phyloP scores from a whole-genome alignment of 2,797 vertebrate species.

The Sparidentex hasta region DNA sequence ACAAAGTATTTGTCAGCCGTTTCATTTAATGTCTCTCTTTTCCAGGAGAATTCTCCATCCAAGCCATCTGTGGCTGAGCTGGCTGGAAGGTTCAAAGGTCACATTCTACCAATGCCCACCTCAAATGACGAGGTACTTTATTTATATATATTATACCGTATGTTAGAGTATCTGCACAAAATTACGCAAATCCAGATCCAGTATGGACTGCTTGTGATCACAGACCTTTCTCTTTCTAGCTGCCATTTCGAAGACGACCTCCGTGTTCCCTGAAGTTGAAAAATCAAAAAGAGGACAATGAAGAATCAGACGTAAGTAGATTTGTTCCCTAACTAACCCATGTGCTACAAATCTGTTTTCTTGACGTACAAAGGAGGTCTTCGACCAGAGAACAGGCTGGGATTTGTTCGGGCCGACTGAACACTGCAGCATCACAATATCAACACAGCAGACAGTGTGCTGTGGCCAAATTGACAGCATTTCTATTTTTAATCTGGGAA shows the following conservation, averaged over 20 bases:
- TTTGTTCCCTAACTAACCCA: background rate
- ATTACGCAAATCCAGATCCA: background rate
- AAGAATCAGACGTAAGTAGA: constrained; percentile 70
- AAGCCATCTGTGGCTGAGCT: constrained; percentile 92
- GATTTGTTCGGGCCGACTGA: constrained; percentile 14
- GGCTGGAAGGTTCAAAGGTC: constrained; percentile 92
- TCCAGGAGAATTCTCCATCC: constrained; percentile 82
- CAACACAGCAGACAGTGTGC: background rate
- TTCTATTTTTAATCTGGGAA: background rate
- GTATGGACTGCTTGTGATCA: background rate
- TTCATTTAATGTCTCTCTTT: constrained; percentile 18
- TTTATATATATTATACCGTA: background rate
- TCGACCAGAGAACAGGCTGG: background rate
- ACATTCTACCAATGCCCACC: constrained; percentile 77
- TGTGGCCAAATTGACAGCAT: background rate
- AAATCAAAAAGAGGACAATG: constrained; percentile 55
- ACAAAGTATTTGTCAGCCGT: background rate
- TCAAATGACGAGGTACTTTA: constrained; percentile 85
- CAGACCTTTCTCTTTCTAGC: constrained; percentile 50
- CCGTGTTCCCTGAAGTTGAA: constrained; percentile 75
- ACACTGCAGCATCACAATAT: constrained; percentile 8
- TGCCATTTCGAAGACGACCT: constrained; percentile 63
- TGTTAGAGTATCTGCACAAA: background rate
- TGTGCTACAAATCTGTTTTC: background rate
- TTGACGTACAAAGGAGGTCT: background rate